Base-by-base conservation (phyloP, 1,140 invertebrate genomes). In the Drosophila trapezifrons region DNA sequence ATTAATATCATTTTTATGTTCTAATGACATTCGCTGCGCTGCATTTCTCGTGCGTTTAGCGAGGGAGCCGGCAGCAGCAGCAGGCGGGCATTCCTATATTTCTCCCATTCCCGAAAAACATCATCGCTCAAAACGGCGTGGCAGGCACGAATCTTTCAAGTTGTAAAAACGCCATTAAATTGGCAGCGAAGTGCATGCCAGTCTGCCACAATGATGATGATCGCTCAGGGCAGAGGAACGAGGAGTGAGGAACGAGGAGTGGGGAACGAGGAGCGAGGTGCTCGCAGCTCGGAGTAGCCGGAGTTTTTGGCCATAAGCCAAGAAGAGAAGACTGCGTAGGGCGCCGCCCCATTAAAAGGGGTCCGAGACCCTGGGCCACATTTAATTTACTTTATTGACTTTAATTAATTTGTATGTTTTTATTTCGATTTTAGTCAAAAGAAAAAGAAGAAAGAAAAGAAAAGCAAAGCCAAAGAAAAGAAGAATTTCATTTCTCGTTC, bases 131-230 rank as follows among this genome's bases (percentile, higher is more conserved):
- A 89, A 89, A 89, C 84, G 80, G 76, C 84, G 69, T 84, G 76
- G 80, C 80, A 83, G 82, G 87, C 87, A 90, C 87, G 87, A 90
- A 90, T 90, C 87, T 87, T 90, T 78, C 77, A 84, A 87, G 87
- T 87, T 90, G 87, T 90, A 90, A 90, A 90, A 90, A 90, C 75
- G 87, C 87, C 80, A 90, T 90, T 90, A 90, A 90, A 90, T 90
- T 90, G 87, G 77, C 87, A 90, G 89, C 71, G 77, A 86, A 83
- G 83, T 86, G 83, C 81, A 84, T 85, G 81, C 80, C 80, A 66
- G 76, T 67, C 63, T 37, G 58, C 45, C 55, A 63, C 60, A 25
- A 54, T 59, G 63, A 45, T 63, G 47, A 70, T 63, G 74, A 70
- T 77, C 71, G 40, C 45, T 54, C 70, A 43, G 35, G 46, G 29